Evolutionary conservation across 2,888 invertebrate species (phyloP).

Genomic region (Nymphalis c-album): DNA sequence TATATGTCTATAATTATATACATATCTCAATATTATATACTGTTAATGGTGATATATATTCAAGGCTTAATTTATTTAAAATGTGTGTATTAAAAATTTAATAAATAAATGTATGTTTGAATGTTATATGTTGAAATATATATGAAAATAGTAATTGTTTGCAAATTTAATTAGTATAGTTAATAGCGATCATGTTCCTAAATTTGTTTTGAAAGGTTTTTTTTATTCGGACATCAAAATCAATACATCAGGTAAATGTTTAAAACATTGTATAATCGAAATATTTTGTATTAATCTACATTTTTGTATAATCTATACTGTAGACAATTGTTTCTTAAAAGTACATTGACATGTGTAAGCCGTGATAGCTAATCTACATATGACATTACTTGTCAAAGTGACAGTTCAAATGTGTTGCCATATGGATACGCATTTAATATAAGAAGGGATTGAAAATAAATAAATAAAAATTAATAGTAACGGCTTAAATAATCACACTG

Average conservation of each 20-base stretch:
- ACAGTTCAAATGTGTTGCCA: constrained; percentile 22
- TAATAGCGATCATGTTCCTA: constrained; percentile 3
- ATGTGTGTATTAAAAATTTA: not conserved
- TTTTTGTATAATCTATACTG: constrained; percentile 30
- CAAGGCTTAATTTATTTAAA: not conserved
- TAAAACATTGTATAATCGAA: constrained; percentile 10
- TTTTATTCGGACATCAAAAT: not conserved
- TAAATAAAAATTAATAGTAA: not conserved
- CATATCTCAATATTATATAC: constrained; percentile 2
- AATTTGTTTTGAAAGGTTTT: not conserved
- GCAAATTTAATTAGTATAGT: not conserved
- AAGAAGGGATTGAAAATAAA: constrained; percentile 9
- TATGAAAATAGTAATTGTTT: not conserved
- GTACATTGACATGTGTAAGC: not conserved
- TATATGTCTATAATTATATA: not conserved
- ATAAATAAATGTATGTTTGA: not conserved
- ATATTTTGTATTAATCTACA: constrained; percentile 17
- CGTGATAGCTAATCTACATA: not conserved
- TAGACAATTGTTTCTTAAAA: constrained; percentile 14
- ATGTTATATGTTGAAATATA: too few species aligned
- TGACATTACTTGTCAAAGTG: not conserved
- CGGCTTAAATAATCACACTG: constrained; percentile 15
- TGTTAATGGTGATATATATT: constrained; percentile 1
- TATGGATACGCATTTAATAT: constrained; percentile 20
- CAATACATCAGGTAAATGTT: not conserved